Conservation (phyloP, 2,888 invertebrate genomes). For the Callyntrura sp. region DNA sequence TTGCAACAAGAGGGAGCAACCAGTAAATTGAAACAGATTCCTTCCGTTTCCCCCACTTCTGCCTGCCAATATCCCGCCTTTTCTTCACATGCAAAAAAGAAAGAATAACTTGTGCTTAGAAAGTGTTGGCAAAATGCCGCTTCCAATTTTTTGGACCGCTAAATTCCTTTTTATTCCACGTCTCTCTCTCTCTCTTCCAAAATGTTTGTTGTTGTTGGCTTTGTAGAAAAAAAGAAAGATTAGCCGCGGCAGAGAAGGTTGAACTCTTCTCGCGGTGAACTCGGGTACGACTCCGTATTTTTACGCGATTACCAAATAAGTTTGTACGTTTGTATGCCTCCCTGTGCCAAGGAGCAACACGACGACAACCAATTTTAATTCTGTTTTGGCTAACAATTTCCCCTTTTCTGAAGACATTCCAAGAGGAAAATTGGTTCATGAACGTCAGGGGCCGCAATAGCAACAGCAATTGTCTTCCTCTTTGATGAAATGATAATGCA, state of each 20-base stretch:
- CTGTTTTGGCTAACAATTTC: slow-evolving; percentile 6
- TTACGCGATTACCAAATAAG: background rate
- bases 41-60: background rate
- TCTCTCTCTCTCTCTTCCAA: too few relatives aligned
- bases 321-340: background rate
- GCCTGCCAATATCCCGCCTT: slow-evolving; percentile 56
- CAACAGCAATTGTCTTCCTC: background rate
- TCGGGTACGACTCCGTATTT: background rate
- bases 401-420: background rate
- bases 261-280: background rate
- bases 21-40: slow-evolving; percentile 59
- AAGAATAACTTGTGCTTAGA: slow-evolving; percentile 31
- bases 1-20: slow-evolving; percentile 15
- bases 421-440: slow-evolving; percentile 18
- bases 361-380: slow-evolving; percentile 68
- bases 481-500: slow-evolving; percentile 48
- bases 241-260: background rate
- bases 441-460: slow-evolving; percentile 26
- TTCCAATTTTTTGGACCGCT: background rate
- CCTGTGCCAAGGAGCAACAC: background rate
- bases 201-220: background rate
- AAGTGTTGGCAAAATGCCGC: slow-evolving; percentile 57
- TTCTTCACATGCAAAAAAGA: slow-evolving; percentile 62
- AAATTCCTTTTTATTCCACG: background rate
- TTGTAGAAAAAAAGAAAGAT: background rate